These are phyloP conservation scores for Hiodon tergisus DNA, from an alignment of 2,113 vertebrate genomes.

Conservation along the genomic window DNA sequence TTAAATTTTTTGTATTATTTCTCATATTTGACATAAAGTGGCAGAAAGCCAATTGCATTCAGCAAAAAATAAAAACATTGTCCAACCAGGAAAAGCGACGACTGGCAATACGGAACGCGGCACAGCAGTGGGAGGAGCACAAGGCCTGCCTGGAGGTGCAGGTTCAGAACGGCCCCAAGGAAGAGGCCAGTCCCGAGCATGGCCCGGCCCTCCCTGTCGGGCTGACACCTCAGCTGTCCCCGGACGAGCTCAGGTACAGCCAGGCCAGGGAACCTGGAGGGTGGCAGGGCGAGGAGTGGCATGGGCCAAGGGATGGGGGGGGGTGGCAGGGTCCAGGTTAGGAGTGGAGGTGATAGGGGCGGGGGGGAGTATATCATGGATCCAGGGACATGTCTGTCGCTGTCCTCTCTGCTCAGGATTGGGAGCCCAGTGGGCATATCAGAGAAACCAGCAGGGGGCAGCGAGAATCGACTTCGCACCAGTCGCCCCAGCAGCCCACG, in stretches of 20 bases:
- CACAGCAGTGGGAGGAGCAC: constrained; percentile 63
- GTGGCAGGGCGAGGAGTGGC: neutral
- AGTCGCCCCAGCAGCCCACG: constrained; percentile 21
- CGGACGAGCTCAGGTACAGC: constrained; percentile 65
- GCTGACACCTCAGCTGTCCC: constrained; percentile 46
- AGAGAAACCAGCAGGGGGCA: constrained; percentile 8
- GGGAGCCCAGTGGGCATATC: neutral
- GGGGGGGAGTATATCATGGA: neutral
- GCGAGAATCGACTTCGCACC: constrained; percentile 8
- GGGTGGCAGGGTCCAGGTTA: neutral
- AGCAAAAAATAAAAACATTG: neutral
- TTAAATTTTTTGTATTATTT: neutral
- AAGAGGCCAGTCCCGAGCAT: constrained; percentile 34
- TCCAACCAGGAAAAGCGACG: constrained; percentile 68
- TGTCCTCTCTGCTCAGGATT: neutral
- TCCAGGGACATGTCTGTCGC: neutral
- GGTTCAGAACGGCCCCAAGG: constrained; percentile 46
- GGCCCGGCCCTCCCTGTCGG: constrained; percentile 54
- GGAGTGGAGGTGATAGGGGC: no score
- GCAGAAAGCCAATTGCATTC: neutral
- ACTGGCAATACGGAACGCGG: constrained; percentile 66
- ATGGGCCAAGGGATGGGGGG: neutral
- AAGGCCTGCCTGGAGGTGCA: constrained; percentile 34
- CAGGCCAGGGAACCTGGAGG: neutral
- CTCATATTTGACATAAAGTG: neutral